Conservation (phyloP, 2,797 vertebrate species). For the Agapornis canus region DNA sequence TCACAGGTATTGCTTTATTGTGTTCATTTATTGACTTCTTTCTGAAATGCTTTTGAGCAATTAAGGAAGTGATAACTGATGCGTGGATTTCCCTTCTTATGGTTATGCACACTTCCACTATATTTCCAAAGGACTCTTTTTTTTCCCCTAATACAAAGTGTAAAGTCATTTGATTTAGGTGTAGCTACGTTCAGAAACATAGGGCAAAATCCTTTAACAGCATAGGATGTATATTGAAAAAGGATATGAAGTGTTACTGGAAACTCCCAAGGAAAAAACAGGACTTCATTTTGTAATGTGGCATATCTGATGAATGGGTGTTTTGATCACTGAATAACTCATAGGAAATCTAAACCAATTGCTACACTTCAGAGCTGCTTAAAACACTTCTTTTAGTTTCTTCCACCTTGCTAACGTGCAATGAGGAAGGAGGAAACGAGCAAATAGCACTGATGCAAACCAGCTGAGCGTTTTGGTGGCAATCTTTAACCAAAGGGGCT, state of each 20-base stretch:
- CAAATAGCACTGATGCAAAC: background rate
- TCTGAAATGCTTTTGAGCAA: background rate
- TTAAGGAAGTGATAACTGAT: background rate
- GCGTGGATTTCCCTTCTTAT: background rate
- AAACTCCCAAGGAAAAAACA: slow-evolving; percentile 3
- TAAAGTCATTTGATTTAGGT: background rate
- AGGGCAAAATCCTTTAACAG: background rate
- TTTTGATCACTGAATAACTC: background rate
- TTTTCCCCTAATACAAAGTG: background rate
- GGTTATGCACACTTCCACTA: background rate
- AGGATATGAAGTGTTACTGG: background rate
- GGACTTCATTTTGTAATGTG: background rate
- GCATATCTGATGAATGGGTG: background rate
- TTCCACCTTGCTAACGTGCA: background rate
- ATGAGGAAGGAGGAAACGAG: background rate
- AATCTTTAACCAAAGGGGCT: background rate
- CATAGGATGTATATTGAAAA: background rate
- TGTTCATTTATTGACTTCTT: background rate
- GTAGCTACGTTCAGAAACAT: background rate
- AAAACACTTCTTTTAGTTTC: background rate
- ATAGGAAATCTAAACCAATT: background rate
- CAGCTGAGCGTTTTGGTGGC: background rate
- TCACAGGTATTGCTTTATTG: background rate
- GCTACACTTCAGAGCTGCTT: background rate
- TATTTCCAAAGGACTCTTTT: background rate